Evolutionary conservation across 2,888 invertebrate species (phyloP), one percentile per base, ranked within the genome.

Genomic region (Strigamia maritima): DNA sequence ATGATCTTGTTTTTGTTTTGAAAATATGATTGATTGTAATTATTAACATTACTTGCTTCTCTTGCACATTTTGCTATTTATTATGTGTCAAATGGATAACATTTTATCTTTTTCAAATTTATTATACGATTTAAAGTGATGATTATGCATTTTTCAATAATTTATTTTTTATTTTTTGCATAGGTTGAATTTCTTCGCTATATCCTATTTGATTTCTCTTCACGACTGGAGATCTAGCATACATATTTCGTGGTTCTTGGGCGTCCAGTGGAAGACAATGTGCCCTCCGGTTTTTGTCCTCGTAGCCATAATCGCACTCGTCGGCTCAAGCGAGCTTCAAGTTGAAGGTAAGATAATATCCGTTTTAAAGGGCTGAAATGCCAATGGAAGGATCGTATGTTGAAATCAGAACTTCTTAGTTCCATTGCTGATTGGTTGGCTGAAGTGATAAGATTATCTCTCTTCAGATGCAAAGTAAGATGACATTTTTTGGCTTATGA

Each of bases 101-200:
- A 54, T 54, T 54, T 19, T 54, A 54, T 54, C 54, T 2, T 54
- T 19, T 35, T 8, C 10, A 44, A 44, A 44, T 44, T 44, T 44
- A 24, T 65, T 26, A 28, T 26, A 16, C 35, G 2, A 8, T 70
- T 16, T 10, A 28, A 28, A 70, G 10, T 70, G 26, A 70, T 70
- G 70, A 70, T 70, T 70, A 28, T 70, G 70, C 70, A 70, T 70
- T 70, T 70, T 28, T 16, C 54, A 19, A 54, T 26, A 16, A 10
- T 26, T 70, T 65, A 26, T 24, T 26, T 8, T 8, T 26, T 26
- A 26, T n/a, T 14, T 70, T 70, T 26, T 70, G 26, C 28, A 70
- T 16, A 70, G 70, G 28, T 70, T 70, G 70, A 28, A 70, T 70
- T 70, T 70, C 70, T 28, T 28, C 70, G 70, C 70, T 70, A 54